These are phyloP conservation scores for Mamestra configurata DNA, from an alignment of 1,140 invertebrate genomes.

Conservation along the genomic window DNA sequence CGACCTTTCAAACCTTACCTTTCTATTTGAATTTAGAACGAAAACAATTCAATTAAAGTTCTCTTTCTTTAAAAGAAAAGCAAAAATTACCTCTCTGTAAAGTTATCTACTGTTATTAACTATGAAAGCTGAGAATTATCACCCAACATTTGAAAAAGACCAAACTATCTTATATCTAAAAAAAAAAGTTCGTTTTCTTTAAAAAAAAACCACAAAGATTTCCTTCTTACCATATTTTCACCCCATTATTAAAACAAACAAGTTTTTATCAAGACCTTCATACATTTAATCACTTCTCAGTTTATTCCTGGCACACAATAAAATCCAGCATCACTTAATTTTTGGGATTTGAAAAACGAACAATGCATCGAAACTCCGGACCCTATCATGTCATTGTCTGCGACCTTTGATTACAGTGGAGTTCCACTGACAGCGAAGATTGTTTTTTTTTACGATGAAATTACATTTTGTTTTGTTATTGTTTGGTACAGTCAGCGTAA, in stretches of 20 bases:
- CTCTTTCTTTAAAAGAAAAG: too few species aligned
- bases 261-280: background rate
- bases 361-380: slow-evolving; percentile 54
- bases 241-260: background rate
- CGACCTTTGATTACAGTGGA: slow-evolving; percentile 48
- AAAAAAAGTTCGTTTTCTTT: too few species aligned
- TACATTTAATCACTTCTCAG: background rate
- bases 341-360: slow-evolving; percentile 52
- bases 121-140: too few species aligned
- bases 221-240: background rate
- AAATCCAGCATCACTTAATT: background rate
- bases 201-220: too few species aligned
- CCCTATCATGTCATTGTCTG: slow-evolving; percentile 58
- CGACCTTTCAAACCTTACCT: background rate
- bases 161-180: too few species aligned
- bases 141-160: too few species aligned
- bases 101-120: too few species aligned
- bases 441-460: background rate
- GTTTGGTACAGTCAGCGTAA: background rate
- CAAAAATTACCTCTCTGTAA: too few species aligned
- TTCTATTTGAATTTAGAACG: too few species aligned
- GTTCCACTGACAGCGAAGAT: slow-evolving; percentile 48
- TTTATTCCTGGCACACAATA: background rate
- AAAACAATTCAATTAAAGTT: too few species aligned
- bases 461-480: background rate